Evolutionary conservation across 1,140 invertebrate species (phyloP), one percentile per base, ranked within the genome.

Genomic region (Temnothorax nylanderi): DNA sequence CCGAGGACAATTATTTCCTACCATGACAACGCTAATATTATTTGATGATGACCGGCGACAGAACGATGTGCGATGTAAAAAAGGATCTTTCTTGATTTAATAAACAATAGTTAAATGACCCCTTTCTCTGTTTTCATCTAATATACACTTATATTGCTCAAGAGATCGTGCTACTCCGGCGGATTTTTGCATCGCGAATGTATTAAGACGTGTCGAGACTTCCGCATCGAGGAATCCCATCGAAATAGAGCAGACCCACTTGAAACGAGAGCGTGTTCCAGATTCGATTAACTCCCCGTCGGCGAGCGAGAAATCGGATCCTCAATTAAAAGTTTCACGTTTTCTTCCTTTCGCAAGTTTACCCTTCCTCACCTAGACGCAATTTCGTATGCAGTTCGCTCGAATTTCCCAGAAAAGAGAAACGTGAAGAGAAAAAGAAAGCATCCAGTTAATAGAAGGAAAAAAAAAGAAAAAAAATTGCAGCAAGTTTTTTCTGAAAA

Each of bases 141-240:
- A 44, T 10, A 10, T 37, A 32, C 1, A 32, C 8, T 26, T 26
- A 26, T 1, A 62, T 3, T 18, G 13, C 26, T 26, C 26, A 34
- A 13, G 10, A 69, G 16, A 58, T 3, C 41, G n/a, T n/a, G 6
- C 10, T 7, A 18, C 64, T 62, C 56, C 58, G 75, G 10, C 76
- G 32, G 32, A 51, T 51, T 44, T 54, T 41, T 18, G 41, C 8
- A 18, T 82, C 54, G 41, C 41, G 41, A 82, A 60, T 82, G 13
- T 54, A 44, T 60, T 13, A 37, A 51, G 26, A 26, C 41, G 34
- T 6, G 34, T 6, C 37, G 65, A 26, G 49, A 69, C 3, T 56
- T 47, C 76, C 32, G 62, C 62, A 44, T 74, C n/a, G 56, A 84
- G 44, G 51, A 84, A 84, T 74, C 54, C 58, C 80, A 18, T 74